Percentiles rank a stretch among this genome's conserved stretches.
phyloP scores from a whole-genome alignment of 2,888 invertebrate species.

The Spilarctia lutea region DNA sequence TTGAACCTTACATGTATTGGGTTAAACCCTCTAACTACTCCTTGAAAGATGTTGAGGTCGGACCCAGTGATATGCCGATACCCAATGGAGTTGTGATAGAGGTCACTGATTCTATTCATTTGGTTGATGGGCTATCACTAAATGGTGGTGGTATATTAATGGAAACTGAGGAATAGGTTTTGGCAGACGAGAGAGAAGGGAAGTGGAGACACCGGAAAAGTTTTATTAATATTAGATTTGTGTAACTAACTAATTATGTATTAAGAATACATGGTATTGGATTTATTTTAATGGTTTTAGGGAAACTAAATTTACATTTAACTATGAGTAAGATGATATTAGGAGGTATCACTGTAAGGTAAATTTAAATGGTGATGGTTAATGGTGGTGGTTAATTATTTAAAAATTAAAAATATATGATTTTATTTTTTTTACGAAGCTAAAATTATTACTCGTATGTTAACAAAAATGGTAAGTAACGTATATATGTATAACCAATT shows the following conservation, averaged over 20 bases:
- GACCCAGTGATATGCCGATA: conserved; percentile 77
- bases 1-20: conserved; percentile 95
- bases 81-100: conserved; percentile 71
- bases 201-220: neutral
- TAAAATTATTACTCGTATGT: neutral
- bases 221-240: neutral
- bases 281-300: conserved; percentile 2
- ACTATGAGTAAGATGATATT: neutral
- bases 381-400: conserved; percentile 34
- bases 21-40: conserved; percentile 84
- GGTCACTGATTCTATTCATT: conserved; percentile 70
- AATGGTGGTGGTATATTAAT: conserved; percentile 19
- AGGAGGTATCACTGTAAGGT: neutral
- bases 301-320: neutral
- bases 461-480: neutral
- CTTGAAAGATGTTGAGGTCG: conserved; percentile 72
- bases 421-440: neutral
- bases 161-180: neutral
- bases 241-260: neutral
- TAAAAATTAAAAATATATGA: neutral
- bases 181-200: neutral
- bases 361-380: conserved; percentile 37
- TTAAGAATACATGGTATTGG: neutral
- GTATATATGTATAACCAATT: neutral
- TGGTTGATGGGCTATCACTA: conserved; percentile 39